Evolutionary conservation across 2,888 invertebrate genomes (phyloP), one percentile per base, ranked within the genome.

Genomic region (Taphrorychus bicolor): DNA sequence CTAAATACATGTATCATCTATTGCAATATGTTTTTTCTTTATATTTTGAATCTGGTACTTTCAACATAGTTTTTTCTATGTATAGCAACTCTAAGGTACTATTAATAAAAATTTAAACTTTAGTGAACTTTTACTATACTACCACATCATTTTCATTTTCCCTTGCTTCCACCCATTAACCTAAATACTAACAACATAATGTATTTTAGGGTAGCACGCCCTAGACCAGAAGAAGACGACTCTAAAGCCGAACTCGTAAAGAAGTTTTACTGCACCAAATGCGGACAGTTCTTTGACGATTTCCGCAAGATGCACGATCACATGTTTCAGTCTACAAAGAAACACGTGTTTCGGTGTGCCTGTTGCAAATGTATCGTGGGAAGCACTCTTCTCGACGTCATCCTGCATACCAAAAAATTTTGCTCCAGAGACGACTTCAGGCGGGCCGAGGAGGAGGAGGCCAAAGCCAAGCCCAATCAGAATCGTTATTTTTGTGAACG

Each of bases 401-500:
- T 51, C 14, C 17, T 48, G n/a, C 68, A 68, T 24, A 41, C 41
- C 3, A 59, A 59, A 11, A 19, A 14, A 11, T 64, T 54, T 41
- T 64, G 64, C 19, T 23, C 49, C 0, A 2, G 21, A 16, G 32
- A 48, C 2, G 21, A 48, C 1, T 60, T 70, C 48, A 61, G n/a
- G 14, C 2, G 17, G 2, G 5, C 18, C 14, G 68, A 68, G 41
- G n/a, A 54, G 19, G 3, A 14, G 1, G 32, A 48, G 9, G 14
- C 22, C 9, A 18, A 2, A 9, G 11, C 57, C 5, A 11, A 40
- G 3, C 60, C 56, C 2, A 17, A 52, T 1, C 14, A 42, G 9
- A 45, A 42, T 14, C 59, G 69, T 18, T 66, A 68, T 22, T 68
- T 21, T 51, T 68, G 68, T 32, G 68, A 63, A 16, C 11, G 7